Evolutionary conservation across 2,888 invertebrate genomes (phyloP).

Genomic region (Amphimallon solstitiale): DNA sequence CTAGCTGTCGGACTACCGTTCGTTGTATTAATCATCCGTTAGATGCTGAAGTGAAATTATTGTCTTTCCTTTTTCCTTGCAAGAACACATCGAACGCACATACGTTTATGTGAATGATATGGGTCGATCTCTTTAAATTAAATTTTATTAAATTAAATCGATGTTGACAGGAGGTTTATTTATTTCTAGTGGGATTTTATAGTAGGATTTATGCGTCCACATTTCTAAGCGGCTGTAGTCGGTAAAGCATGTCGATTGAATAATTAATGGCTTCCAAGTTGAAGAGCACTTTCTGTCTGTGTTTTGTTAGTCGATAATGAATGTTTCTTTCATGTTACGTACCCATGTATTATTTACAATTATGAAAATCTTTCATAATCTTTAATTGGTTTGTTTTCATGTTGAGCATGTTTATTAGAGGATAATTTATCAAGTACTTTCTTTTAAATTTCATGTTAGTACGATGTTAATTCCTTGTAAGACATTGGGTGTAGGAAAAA

Average conservation of each 20-base stretch:
- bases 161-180: slow-evolving; percentile 21
- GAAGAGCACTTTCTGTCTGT: background rate
- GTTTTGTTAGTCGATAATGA: background rate
- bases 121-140: background rate
- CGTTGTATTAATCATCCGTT: slow-evolving; percentile 10
- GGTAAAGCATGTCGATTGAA: slow-evolving; percentile 16
- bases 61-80: background rate
- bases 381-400: no score
- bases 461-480: no score
- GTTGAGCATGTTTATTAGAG: no score
- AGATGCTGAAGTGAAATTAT: slow-evolving; percentile 9
- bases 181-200: slow-evolving; percentile 17
- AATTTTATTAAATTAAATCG: slow-evolving; percentile 15
- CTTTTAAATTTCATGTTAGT: no score
- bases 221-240: background rate
- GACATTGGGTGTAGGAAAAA: no score
- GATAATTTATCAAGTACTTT: no score
- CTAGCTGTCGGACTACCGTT: slow-evolving; percentile 2
- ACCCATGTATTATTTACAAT: background rate
- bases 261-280: slow-evolving; percentile 9
- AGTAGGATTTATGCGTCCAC: slow-evolving; percentile 15
- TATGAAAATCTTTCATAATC: background rate
- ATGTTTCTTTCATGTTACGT: background rate
- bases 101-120: no score
- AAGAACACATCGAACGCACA: no score